phyloP scores from a whole-genome alignment of 2,797 vertebrate species.

The Cossypha caffra region DNA sequence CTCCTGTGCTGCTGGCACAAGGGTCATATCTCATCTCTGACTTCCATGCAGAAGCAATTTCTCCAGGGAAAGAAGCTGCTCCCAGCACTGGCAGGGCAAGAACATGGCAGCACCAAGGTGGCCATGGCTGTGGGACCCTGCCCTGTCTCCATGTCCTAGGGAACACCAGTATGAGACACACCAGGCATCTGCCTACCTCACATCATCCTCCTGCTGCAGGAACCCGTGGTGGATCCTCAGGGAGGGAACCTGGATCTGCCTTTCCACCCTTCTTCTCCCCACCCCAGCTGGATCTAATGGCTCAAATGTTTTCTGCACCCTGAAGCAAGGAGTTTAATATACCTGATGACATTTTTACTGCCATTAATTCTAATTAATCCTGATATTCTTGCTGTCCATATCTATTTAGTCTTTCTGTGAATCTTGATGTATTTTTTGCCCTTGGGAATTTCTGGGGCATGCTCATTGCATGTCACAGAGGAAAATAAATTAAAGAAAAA shows the following conservation, averaged over 20 bases:
- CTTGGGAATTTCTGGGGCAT: background rate
- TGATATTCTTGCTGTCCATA: background rate
- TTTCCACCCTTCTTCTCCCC: background rate
- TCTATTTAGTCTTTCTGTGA: background rate
- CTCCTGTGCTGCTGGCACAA: background rate
- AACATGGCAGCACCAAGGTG: background rate
- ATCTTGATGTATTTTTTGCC: background rate
- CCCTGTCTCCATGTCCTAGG: background rate
- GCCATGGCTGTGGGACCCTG: background rate
- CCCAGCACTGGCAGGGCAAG: background rate
- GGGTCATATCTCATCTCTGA: background rate
- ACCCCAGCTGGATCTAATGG: background rate
- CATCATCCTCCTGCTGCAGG: background rate
- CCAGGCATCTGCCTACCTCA: accelerated
- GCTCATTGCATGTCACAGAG: background rate
- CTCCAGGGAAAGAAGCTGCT: background rate
- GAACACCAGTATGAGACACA: background rate
- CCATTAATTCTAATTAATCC: background rate
- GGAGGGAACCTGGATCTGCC: background rate
- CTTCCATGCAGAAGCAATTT: accelerated
- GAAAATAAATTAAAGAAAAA: background rate
- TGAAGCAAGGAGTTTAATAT: background rate
- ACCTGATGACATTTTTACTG: background rate
- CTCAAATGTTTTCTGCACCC: background rate
- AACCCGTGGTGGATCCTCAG: background rate